A percentile compares a stretch with the other conserved stretches of the same genome.
Conservation (phyloP, 2,797 vertebrate genomes). For the Myripristis murdjan region DNA sequence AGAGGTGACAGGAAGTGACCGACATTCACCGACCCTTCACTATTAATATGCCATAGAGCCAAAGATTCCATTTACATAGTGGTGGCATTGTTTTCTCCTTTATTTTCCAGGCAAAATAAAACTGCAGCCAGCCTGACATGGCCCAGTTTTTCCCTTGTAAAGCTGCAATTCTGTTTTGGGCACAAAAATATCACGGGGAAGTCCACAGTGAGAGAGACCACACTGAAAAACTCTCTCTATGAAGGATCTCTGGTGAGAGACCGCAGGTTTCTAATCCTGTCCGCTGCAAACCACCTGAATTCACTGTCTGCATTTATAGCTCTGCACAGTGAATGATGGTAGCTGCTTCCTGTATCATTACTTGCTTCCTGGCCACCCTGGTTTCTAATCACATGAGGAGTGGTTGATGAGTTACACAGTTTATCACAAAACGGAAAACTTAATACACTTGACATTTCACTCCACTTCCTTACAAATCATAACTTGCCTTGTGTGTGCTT, state of each 20-base stretch:
- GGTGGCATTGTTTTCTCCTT: conserved; percentile 28
- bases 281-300: conserved; percentile 21
- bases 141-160: background rate
- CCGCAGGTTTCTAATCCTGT: conserved; percentile 10
- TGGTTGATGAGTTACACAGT: background rate
- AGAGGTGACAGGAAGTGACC: conserved; percentile 40
- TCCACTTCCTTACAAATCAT: background rate
- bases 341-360: conserved; percentile 1
- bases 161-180: conserved; percentile 20
- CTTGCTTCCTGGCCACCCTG: conserved; percentile 7
- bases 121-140: background rate
- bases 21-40: conserved; percentile 34
- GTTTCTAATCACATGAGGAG: conserved; percentile 14
- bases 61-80: conserved; percentile 1
- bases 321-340: background rate
- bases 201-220: conserved; percentile 4
- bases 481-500: background rate
- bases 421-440: no score
- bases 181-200: conserved; percentile 13
- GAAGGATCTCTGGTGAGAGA: conserved; percentile 2
- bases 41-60: conserved; percentile 38
- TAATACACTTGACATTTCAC: background rate
- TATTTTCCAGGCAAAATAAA: conserved; percentile 2
- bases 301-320: conserved; percentile 2
- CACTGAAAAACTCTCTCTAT: background rate